Evolutionary conservation across 1,140 invertebrate genomes (phyloP).

Genomic region (Temnothorax curvispinosus): DNA sequence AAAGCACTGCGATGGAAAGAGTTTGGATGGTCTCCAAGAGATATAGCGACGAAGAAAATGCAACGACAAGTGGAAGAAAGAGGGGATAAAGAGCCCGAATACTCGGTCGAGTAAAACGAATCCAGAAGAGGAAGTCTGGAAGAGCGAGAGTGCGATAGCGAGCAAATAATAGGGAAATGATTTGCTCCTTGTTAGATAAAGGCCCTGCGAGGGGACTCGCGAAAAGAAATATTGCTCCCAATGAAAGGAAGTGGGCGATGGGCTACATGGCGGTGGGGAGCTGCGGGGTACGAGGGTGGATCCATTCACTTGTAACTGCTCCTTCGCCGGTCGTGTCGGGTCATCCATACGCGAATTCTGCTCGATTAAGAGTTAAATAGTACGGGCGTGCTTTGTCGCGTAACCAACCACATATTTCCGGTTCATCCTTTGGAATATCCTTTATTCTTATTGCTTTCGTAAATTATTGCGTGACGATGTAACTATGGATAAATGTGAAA

Average conservation of each 20-base stretch:
- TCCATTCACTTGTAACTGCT: slow-evolving; percentile 81
- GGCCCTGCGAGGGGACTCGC: slow-evolving; percentile 78
- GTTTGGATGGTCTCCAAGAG: slow-evolving; percentile 85
- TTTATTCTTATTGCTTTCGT: neutral
- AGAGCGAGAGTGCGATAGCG: slow-evolving; percentile 83
- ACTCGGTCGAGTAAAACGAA: slow-evolving; percentile 66
- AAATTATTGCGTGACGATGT: neutral
- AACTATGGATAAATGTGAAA: neutral
- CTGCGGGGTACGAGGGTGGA: slow-evolving; percentile 54
- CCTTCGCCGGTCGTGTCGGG: slow-evolving; percentile 79
- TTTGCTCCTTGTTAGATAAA: slow-evolving; percentile 87
- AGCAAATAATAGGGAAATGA: slow-evolving; percentile 87
- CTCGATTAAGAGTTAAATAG: slow-evolving; percentile 84
- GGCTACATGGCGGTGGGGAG: slow-evolving; percentile 43
- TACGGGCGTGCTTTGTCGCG: slow-evolving; percentile 45
- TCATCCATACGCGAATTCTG: slow-evolving; percentile 81
- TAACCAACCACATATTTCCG: slow-evolving; percentile 35
- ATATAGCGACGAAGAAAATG: slow-evolving; percentile 77
- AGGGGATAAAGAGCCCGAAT: slow-evolving; percentile 73
- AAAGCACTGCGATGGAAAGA: slow-evolving; percentile 83
- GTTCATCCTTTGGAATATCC: neutral
- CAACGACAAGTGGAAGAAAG: slow-evolving; percentile 67
- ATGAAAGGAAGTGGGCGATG: slow-evolving; percentile 81
- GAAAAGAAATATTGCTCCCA: slow-evolving; percentile 85
- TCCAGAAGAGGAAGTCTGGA: slow-evolving; percentile 68